These are phyloP conservation scores for Globodera rostochiensis DNA, from an alignment of 1,140 invertebrate genomes.

Conservation along the genomic window DNA sequence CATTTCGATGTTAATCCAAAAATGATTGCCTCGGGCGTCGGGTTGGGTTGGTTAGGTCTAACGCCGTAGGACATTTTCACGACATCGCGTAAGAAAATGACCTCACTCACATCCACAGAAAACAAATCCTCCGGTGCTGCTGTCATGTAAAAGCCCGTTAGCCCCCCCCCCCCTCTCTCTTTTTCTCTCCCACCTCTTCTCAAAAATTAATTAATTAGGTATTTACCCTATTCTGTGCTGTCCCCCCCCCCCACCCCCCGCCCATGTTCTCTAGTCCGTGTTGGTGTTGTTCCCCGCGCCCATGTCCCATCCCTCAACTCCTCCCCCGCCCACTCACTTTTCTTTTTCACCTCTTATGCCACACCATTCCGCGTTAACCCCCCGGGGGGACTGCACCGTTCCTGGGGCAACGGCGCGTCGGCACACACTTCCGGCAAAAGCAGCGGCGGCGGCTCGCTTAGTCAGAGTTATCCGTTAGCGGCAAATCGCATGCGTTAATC, in stretches of 20 bases:
- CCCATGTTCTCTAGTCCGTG: background rate
- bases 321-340: no score
- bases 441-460: background rate
- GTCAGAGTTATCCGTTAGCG: background rate
- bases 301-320: no score
- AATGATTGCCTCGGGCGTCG: no score
- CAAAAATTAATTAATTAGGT: background rate
- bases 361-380: no score
- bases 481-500: background rate
- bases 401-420: background rate
- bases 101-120: no score
- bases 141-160: background rate
- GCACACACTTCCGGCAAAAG: background rate
- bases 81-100: no score
- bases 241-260: background rate
- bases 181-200: background rate
- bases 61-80: no score
- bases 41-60: no score
- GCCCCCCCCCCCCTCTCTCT: background rate
- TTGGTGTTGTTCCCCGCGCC: background rate
- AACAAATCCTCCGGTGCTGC: no score
- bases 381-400: background rate
- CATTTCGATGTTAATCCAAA: no score
- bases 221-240: background rate
- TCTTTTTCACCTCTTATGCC: no score